Conservation (phyloP, 2,797 vertebrate genomes). For the Parauchenoglanis ngamensis region DNA sequence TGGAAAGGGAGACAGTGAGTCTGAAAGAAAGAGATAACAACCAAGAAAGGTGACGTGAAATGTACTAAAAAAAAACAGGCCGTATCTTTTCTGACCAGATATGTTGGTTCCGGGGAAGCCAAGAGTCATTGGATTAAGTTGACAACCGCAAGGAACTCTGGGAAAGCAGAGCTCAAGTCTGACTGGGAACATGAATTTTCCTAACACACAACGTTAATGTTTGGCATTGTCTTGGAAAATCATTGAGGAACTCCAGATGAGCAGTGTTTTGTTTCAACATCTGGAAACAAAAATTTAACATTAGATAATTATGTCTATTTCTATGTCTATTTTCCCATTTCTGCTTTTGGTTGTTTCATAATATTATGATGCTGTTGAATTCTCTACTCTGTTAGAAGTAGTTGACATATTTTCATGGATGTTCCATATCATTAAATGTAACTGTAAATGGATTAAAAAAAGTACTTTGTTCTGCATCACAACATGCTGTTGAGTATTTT, state of each 20-base stretch:
- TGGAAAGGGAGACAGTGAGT: slow-evolving; percentile 29
- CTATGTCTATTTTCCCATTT: not conserved
- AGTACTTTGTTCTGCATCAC: not conserved
- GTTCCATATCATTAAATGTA: not conserved
- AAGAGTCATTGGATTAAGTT: slow-evolving; percentile 49
- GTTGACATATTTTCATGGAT: not conserved
- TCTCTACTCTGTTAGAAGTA: not conserved
- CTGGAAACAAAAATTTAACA: not conserved
- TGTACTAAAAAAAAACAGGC: slow-evolving; percentile 19
- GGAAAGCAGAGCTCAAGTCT: slow-evolving; percentile 24
- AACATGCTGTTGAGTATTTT: not conserved
- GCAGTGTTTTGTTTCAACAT: not conserved
- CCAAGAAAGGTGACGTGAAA: slow-evolving; percentile 29
- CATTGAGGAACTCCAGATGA: not conserved
- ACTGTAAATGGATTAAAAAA: not conserved
- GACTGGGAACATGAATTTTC: not conserved
- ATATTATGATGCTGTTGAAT: not conserved
- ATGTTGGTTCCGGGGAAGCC: slow-evolving; percentile 46
- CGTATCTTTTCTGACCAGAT: slow-evolving; percentile 40
- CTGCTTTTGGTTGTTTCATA: not conserved
- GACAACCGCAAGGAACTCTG: slow-evolving; percentile 50
- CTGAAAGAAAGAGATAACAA: slow-evolving; percentile 28
- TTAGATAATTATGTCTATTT: not conserved
- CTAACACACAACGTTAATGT: not conserved
- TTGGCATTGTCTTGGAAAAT: not conserved